Base-by-base conservation (phyloP, 2,113 vertebrate genomes). In the Eidolon helvum region DNA sequence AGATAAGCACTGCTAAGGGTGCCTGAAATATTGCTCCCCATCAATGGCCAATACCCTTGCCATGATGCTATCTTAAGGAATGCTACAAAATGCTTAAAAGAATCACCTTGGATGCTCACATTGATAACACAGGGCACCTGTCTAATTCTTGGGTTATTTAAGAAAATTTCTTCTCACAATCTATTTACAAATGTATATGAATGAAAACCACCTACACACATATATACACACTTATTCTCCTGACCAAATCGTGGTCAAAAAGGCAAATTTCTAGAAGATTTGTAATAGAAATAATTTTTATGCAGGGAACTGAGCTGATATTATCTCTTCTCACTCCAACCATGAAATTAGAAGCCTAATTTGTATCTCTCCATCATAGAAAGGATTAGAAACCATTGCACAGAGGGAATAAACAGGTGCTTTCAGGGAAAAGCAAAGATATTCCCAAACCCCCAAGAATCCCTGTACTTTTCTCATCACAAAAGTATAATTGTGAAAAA, bases 271-370 rank as follows among this genome's bases (percentile, higher is more conserved):
- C 75, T 95, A 92, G 55, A 95, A 97, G 83, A 92, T 91, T 97
- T 97, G 45, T 84, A 91, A 84, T 96, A 97, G 95, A 97, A 66
- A 90, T 68, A 91, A 95, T 96, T 98, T 98, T 98, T 98, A 97
- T 71, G 12, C 87, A 87, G 82, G 93, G 65, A 96, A 94, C 78
- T 84, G 84, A 97, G 65, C 57, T 94, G 97, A 98, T 98, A 97
- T 82, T 97, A 98, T 98, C 95, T 98, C 94, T 98, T 98, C 97
- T 98, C 94, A 98, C 83, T 94, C 98, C 97, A 98, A 91, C 87
- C 97, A 98, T 98, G 97, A 98, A 98, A 98, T 99, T 98, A 98
- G 98, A 98, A 97, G 97, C 93, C 85, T 90, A 72, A 98, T 97
- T 98, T 75, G 1, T 96, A 96, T 98, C 94, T 90, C 84, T 96